Evolutionary conservation across 2,113 vertebrate genomes (phyloP).

Genomic region (Butorides virescens): DNA sequence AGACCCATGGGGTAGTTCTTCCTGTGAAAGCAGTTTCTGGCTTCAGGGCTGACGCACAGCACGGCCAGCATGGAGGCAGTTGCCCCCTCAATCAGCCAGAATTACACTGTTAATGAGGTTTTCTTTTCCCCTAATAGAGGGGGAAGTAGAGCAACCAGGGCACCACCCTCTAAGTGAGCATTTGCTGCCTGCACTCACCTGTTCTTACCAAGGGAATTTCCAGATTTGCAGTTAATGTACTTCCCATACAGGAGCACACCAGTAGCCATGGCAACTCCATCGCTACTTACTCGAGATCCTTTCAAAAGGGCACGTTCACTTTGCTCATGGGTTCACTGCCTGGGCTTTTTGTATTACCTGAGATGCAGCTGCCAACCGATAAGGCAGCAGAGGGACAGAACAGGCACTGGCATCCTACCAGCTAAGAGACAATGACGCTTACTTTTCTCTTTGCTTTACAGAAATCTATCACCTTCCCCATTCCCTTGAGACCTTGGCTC

Average conservation of each 20-base stretch:
- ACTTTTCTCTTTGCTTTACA: neutral
- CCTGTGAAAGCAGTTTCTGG: neutral
- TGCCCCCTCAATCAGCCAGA: neutral
- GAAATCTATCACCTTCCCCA: neutral
- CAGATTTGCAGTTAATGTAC: neutral
- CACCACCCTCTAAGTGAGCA: neutral
- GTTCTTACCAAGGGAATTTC: neutral
- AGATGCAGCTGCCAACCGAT: neutral
- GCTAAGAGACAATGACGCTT: neutral
- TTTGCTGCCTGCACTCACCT: neutral
- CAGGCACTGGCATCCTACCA: neutral
- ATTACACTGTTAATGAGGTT: rapidly evolving
- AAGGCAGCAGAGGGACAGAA: neutral
- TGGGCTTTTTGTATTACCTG: neutral
- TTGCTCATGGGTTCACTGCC: neutral
- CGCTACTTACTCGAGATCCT: neutral
- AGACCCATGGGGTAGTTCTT: rapidly evolving
- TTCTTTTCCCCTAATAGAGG: neutral
- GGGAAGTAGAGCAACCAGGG: neutral
- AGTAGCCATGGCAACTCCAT: neutral
- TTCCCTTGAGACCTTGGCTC: neutral
- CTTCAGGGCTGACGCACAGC: neutral
- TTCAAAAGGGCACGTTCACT: neutral
- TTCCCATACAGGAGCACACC: neutral
- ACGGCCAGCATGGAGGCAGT: neutral